Evolutionary conservation across 2,797 vertebrate genomes (phyloP).

Genomic region (Echeneis naucrates): DNA sequence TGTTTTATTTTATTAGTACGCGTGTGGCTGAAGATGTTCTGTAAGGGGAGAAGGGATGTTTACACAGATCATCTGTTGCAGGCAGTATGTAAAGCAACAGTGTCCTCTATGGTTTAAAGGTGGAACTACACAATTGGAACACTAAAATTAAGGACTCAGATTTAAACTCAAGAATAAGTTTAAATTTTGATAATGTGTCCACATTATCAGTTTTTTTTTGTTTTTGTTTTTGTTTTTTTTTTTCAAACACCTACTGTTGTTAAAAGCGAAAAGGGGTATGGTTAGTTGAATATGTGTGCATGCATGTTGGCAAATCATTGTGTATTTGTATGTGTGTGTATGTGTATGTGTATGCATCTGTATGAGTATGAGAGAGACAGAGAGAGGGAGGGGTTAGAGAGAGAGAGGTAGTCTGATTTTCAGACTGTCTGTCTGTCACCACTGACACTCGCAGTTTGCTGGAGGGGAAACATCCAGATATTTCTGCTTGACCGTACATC

Average conservation of each 20-base stretch:
- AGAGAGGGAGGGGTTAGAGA: constrained; percentile 22
- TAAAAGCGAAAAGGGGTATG: no score
- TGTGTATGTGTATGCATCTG: constrained; percentile 17
- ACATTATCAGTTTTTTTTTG: no score
- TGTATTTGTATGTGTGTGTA: constrained; percentile 16
- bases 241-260: no score
- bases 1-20: constrained; percentile 9
- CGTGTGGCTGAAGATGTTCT: constrained; percentile 1
- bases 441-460: constrained; percentile 79
- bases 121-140: constrained; percentile 68
- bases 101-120: constrained; percentile 85
- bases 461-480: constrained; percentile 82
- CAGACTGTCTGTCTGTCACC: constrained; percentile 82
- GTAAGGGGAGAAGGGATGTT: constrained; percentile 17
- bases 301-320: constrained; percentile 22
- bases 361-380: constrained; percentile 13
- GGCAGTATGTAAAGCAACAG: constrained; percentile 84
- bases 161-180: neutral
- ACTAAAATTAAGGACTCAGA: constrained; percentile 13
- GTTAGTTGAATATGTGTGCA: no score
- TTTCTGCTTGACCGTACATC: constrained; percentile 84
- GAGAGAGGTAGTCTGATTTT: constrained; percentile 55
- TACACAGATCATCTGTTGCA: constrained; percentile 5
- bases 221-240: no score
- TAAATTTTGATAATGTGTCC: no score